Percentiles rank a stretch among this genome's conserved stretches.
phyloP scores from a whole-genome alignment of 2,888 invertebrate genomes.

The Himalopsyche tibetana region DNA sequence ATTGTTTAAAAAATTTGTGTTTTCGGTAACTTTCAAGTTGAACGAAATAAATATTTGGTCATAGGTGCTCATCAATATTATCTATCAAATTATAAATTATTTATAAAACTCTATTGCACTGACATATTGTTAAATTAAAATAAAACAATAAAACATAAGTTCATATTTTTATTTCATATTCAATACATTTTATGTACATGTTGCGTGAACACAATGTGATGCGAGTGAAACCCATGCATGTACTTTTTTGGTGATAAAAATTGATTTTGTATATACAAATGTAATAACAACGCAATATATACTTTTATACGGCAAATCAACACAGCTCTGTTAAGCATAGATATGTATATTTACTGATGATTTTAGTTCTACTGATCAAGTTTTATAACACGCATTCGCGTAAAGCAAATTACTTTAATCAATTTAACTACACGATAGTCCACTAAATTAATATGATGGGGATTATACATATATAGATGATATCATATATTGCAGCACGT shows the following conservation, averaged over 20 bases:
- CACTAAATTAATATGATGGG: constrained; percentile 57
- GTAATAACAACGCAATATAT: constrained; percentile 65
- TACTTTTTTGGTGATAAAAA: constrained; percentile 64
- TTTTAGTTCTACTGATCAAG: constrained; percentile 50
- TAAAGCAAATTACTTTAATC: constrained; percentile 51
- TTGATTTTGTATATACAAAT: constrained; percentile 65
- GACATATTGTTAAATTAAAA: constrained; percentile 49
- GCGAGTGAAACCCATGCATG: constrained; percentile 59
- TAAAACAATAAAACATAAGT: constrained; percentile 48
- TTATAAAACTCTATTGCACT: constrained; percentile 8
- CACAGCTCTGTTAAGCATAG: constrained; percentile 62
- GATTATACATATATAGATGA: constrained; percentile 49
- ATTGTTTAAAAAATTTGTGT: no score
- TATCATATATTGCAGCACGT: constrained; percentile 54
- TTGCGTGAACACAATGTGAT: constrained; percentile 64
- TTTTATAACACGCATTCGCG: constrained; percentile 53
- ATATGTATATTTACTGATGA: constrained; percentile 64
- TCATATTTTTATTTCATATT: constrained; percentile 62
- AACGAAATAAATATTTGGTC: neutral
- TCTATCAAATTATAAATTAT: constrained; percentile 52
- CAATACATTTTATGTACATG: constrained; percentile 65
- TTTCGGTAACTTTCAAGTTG: neutral
- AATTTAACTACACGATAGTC: constrained; percentile 53
- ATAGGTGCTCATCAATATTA: neutral
- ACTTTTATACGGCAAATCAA: constrained; percentile 61